Evolutionary conservation across 1,140 invertebrate species (phyloP).

Genomic region (Brachionus sp.): DNA sequence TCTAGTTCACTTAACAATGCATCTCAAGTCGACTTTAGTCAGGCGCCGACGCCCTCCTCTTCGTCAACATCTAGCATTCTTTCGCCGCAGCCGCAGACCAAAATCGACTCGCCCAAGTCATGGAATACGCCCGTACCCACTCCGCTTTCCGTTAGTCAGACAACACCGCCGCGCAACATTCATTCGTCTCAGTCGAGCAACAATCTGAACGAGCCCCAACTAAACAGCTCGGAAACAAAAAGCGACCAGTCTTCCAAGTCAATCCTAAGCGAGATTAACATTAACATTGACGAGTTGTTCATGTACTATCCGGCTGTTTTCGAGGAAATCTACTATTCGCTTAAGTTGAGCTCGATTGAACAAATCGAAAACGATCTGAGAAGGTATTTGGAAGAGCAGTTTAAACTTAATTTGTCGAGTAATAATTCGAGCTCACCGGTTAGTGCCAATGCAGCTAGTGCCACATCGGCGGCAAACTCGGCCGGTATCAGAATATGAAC

Average conservation of each 20-base stretch:
- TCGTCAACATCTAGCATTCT: conserved; percentile 1
- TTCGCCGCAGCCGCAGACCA: neutral
- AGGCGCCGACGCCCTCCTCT: conserved; percentile 18
- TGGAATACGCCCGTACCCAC: conserved; percentile 29
- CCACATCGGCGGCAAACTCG: neutral
- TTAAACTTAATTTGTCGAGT: conserved; percentile 25
- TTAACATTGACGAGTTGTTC: conserved; percentile 39
- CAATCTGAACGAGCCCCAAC: neutral
- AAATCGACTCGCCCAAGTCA: conserved; percentile 31
- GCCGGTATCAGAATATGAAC: neutral
- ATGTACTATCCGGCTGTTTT: conserved; percentile 39
- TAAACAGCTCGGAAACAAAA: neutral
- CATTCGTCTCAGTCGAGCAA: neutral
- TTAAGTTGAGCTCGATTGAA: conserved; percentile 36
- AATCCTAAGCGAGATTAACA: conserved; percentile 34
- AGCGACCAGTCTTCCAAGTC: conserved; percentile 12
- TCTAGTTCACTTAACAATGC: neutral
- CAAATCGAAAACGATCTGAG: conserved; percentile 42
- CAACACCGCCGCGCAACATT: neutral
- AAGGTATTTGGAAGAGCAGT: conserved; percentile 42
- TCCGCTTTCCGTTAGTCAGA: conserved; percentile 3
- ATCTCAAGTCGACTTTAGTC: conserved; percentile 19
- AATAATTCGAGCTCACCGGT: conserved; percentile 23
- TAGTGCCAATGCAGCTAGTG: neutral
- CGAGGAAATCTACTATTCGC: conserved; percentile 33